Percentiles rank a stretch among this genome's conserved stretches.
These are phyloP conservation scores for Ferdinandea cuprea DNA, from an alignment of 2,888 invertebrate species.

Conservation along the genomic window DNA sequence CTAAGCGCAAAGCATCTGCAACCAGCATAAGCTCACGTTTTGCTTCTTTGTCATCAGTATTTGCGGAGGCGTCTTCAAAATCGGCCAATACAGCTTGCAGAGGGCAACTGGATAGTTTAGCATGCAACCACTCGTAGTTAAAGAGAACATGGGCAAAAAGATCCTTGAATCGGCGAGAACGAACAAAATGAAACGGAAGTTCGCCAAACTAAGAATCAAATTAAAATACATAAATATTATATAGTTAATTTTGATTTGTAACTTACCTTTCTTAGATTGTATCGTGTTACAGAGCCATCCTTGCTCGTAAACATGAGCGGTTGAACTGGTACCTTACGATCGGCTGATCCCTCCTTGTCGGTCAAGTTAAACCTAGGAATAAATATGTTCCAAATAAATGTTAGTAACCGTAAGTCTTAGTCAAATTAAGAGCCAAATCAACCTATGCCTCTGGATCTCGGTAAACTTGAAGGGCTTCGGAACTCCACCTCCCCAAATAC, in stretches of 20 bases:
- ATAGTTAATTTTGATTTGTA: too few relatives aligned
- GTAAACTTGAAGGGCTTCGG: constrained; percentile 99
- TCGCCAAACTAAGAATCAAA: constrained; percentile 91
- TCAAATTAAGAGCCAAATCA: constrained; percentile 12
- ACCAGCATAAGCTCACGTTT: constrained; percentile 92
- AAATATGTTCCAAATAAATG: constrained; percentile 78
- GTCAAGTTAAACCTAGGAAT: constrained; percentile 87
- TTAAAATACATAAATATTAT: not conserved
- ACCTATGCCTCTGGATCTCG: constrained; percentile 95
- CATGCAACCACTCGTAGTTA: constrained; percentile 98
- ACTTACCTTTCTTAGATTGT: constrained; percentile 94
- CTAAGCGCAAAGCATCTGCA: constrained; percentile 95
- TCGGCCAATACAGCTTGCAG: constrained; percentile 97
- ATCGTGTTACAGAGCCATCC: constrained; percentile 94
- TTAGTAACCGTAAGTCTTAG: not conserved
- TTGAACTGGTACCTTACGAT: constrained; percentile 97
- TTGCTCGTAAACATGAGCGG: constrained; percentile 95
- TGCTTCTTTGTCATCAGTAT: constrained; percentile 92
- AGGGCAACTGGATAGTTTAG: constrained; percentile 97
- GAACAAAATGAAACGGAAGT: constrained; percentile 95
- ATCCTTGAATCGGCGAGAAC: constrained; percentile 95
- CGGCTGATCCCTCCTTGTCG: constrained; percentile 94
- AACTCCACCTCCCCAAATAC: constrained; percentile 97
- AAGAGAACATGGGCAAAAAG: constrained; percentile 96
- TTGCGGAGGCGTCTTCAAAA: constrained; percentile 95